Evolutionary conservation across 2,888 invertebrate genomes (phyloP).

Genomic region (Fabriciana adippe): DNA sequence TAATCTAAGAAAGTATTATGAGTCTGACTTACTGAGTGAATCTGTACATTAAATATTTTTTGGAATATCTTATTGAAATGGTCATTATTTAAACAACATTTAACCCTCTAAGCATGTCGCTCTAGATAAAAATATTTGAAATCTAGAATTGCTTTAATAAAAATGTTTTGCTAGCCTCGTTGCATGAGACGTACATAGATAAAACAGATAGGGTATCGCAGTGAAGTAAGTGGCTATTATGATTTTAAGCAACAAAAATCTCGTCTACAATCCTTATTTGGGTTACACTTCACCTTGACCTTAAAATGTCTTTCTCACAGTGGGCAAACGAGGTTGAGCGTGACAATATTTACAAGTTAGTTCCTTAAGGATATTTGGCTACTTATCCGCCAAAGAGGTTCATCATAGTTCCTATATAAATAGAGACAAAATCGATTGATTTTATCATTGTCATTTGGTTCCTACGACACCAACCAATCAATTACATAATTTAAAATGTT

Average conservation of each 20-base stretch:
- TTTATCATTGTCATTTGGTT: slow-evolving; percentile 42
- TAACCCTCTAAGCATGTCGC: too few species aligned
- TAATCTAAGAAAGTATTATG: too few species aligned
- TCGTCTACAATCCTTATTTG: slow-evolving; percentile 29
- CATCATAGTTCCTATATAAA: slow-evolving; percentile 48
- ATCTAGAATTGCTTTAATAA: not conserved
- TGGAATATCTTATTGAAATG: too few species aligned
- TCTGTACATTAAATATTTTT: too few species aligned
- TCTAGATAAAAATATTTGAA: too few species aligned
- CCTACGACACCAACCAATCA: slow-evolving; percentile 31
- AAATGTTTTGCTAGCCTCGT: slow-evolving; percentile 13
- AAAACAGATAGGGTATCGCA: slow-evolving; percentile 18
- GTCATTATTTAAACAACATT: too few species aligned
- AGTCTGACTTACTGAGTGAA: too few species aligned
- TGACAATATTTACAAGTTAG: slow-evolving; percentile 62
- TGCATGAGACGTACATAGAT: slow-evolving; percentile 22
- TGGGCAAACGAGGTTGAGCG: slow-evolving; percentile 64
- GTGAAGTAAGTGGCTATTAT: slow-evolving; percentile 14
- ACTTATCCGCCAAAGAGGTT: slow-evolving; percentile 61
- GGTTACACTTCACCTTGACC: slow-evolving; percentile 51
- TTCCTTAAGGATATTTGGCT: slow-evolving; percentile 62
- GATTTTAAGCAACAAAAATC: slow-evolving; percentile 33
- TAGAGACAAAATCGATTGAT: slow-evolving; percentile 39
- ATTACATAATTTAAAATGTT: slow-evolving; percentile 62
- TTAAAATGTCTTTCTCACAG: slow-evolving; percentile 54